phyloP scores from a whole-genome alignment of 2,113 vertebrate species.

The Suncus etruscus region DNA sequence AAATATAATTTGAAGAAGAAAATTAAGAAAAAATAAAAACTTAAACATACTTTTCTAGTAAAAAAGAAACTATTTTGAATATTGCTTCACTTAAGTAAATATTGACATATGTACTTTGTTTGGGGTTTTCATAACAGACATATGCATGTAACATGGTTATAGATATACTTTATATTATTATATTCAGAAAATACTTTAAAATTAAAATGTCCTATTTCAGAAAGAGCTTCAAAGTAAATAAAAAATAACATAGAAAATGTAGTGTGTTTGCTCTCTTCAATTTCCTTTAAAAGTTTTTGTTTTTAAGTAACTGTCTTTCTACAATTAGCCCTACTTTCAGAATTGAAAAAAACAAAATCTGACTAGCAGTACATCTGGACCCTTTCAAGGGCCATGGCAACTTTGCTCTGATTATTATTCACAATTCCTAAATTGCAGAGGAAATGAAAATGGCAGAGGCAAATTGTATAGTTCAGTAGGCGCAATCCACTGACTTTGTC shows the following conservation, averaged over 20 bases:
- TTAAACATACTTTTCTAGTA: neutral
- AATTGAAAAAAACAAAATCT: neutral
- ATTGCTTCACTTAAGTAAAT: neutral
- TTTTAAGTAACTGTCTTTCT: conserved; percentile 21
- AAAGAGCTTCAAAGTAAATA: neutral
- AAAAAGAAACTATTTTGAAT: conserved; percentile 42
- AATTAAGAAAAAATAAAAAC: neutral
- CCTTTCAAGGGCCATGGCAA: neutral
- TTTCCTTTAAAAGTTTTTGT: conserved; percentile 22
- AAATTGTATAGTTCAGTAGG: conserved; percentile 51
- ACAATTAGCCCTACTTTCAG: neutral
- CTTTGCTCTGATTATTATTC: conserved; percentile 41
- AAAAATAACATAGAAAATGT: neutral
- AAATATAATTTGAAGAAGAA: neutral
- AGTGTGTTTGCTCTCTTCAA: neutral
- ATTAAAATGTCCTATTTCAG: neutral
- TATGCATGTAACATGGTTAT: neutral
- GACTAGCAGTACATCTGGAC: neutral
- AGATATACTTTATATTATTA: neutral
- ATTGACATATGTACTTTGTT: neutral
- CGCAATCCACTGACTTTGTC: conserved; percentile 1
- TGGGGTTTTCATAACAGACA: neutral
- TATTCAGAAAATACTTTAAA: neutral
- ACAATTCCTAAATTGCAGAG: conserved; percentile 42
- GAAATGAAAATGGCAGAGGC: conserved; percentile 37